phyloP scores from a whole-genome alignment of 2,888 invertebrate genomes.

The Callyntrura sp. region DNA sequence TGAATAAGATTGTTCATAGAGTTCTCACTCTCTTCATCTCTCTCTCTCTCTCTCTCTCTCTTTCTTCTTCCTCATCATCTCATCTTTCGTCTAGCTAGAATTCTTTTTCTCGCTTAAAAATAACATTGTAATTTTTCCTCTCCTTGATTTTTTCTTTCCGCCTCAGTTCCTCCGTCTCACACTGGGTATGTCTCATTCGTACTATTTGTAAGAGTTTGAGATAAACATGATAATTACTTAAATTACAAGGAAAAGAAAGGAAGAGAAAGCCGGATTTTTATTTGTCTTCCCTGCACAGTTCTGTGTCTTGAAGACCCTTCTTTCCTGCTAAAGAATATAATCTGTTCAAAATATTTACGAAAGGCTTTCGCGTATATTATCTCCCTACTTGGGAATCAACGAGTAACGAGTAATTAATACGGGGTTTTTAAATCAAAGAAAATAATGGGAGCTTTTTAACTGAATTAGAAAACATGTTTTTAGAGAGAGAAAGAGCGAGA shows the following conservation, averaged over 20 bases:
- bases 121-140: not conserved
- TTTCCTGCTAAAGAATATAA: not conserved
- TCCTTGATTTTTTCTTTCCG: too few relatives aligned
- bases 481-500: conserved; percentile 2
- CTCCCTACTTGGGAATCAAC: not conserved
- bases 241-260: conserved; percentile 7
- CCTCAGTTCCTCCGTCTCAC: too few relatives aligned
- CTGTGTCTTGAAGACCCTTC: not conserved
- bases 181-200: not conserved
- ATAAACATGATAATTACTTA: conserved; percentile 46
- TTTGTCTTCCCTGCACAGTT: not conserved
- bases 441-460: conserved; percentile 8
- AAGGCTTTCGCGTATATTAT: not conserved
- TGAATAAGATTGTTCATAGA: not conserved
- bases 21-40: not conserved
- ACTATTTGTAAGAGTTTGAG: not conserved
- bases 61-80: not conserved
- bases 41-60: not conserved
- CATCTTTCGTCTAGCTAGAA: not conserved
- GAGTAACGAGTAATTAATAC: conserved; percentile 38
- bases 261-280: not conserved
- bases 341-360: not conserved
- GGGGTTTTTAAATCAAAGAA: not conserved
- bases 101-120: not conserved
- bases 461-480: not conserved